A percentile compares a stretch with the other conserved stretches of the same genome.
Conservation (phyloP, 2,113 vertebrate species). For the Colossoma macropomum region DNA sequence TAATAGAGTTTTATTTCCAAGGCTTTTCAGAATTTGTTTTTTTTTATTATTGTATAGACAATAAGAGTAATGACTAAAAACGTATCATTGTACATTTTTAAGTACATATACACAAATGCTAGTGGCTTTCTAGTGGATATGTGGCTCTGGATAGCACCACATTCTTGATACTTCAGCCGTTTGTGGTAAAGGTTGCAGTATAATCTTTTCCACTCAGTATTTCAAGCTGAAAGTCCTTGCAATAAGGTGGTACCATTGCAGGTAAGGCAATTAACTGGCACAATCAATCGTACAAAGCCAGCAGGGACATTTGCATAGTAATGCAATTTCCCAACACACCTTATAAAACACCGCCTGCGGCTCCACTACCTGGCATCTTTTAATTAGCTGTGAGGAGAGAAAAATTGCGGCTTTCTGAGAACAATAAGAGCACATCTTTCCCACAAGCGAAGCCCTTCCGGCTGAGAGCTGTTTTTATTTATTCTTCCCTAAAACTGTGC, state of each 20-base stretch:
- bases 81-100: too few species aligned
- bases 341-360: constrained; percentile 60
- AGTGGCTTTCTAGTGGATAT: too few species aligned
- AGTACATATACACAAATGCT: too few species aligned
- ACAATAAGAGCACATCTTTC: constrained; percentile 50
- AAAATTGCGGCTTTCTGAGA: constrained; percentile 60
- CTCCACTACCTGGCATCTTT: constrained; percentile 48
- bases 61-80: too few species aligned
- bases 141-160: not conserved
- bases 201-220: not conserved
- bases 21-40: too few species aligned
- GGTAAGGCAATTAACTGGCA: constrained; percentile 53
- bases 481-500: not conserved
- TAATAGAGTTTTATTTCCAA: too few species aligned
- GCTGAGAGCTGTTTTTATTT: not conserved
- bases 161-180: not conserved
- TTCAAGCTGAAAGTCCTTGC: not conserved
- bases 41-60: too few species aligned
- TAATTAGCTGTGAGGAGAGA: constrained; percentile 69
- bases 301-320: constrained; percentile 62
- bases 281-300: constrained; percentile 57
- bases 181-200: not conserved
- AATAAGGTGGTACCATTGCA: constrained; percentile 15
- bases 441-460: constrained; percentile 37
- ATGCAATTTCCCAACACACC: constrained; percentile 50